phyloP scores from a whole-genome alignment of 2,113 vertebrate genomes.

The Daphoenositta chrysoptera region DNA sequence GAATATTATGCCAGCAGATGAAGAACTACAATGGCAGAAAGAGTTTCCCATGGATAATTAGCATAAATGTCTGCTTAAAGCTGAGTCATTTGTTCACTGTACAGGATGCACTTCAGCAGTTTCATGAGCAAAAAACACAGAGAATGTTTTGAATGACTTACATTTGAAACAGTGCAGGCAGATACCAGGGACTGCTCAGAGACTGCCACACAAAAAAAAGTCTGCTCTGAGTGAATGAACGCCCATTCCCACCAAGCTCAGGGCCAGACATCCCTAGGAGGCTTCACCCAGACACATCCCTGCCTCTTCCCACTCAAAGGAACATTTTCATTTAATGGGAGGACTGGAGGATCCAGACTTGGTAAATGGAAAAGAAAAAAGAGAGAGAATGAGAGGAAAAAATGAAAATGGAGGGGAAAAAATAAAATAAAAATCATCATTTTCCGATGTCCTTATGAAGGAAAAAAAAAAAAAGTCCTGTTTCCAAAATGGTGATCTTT shows the following conservation, averaged over 20 bases:
- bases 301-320: background rate
- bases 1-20: background rate
- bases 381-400: background rate
- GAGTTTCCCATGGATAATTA: conserved; percentile 53
- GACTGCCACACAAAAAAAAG: background rate
- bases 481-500: background rate
- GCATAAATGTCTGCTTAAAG: conserved; percentile 52
- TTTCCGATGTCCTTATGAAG: background rate
- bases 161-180: background rate
- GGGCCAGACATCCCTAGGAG: background rate
- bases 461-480: background rate
- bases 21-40: conserved; percentile 48
- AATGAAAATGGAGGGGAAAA: background rate
- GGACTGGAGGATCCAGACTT: background rate
- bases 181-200: background rate
- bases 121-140: conserved; percentile 47
- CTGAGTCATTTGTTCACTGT: conserved; percentile 47
- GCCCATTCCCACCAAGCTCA: background rate
- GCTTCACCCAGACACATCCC: background rate
- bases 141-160: conserved; percentile 44
- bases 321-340: background rate
- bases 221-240: background rate
- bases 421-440: background rate
- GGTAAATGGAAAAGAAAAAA: background rate
- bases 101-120: conserved; percentile 44